phyloP scores from a whole-genome alignment of 2,113 vertebrate genomes.

The Oriolus oriolus region DNA sequence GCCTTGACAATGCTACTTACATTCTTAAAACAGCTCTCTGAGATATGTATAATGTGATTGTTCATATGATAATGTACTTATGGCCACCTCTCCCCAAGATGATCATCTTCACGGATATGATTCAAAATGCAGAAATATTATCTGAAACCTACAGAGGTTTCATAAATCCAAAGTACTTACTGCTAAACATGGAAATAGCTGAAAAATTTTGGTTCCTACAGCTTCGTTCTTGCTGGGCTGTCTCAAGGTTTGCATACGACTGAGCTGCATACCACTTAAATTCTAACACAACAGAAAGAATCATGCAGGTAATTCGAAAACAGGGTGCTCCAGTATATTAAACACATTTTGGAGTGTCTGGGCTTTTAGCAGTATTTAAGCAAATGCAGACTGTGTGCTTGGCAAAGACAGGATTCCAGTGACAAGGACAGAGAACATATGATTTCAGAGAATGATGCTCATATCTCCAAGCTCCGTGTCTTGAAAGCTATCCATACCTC shows the following conservation, averaged over 20 bases:
- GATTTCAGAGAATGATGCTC: background rate
- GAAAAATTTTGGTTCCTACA: background rate
- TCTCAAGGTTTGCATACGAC: background rate
- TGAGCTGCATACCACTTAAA: background rate
- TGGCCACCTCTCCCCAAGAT: background rate
- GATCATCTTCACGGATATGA: background rate
- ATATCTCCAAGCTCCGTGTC: background rate
- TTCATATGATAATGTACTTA: background rate
- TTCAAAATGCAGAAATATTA: background rate
- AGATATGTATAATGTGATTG: fast-evolving
- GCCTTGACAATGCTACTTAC: background rate
- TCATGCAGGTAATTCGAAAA: background rate
- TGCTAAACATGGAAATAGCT: background rate
- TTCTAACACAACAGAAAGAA: background rate
- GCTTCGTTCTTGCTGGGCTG: background rate
- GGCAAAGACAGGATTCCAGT: background rate
- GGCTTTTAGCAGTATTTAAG: background rate
- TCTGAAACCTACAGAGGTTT: background rate
- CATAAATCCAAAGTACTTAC: background rate
- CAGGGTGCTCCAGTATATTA: background rate
- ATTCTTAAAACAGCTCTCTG: background rate
- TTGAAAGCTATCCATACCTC: background rate
- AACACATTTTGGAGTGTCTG: background rate
- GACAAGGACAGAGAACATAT: background rate
- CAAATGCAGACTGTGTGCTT: background rate